These are phyloP conservation scores for Leptinotarsa defecta DNA, from an alignment of 1,140 invertebrate species.

Conservation along the genomic window DNA sequence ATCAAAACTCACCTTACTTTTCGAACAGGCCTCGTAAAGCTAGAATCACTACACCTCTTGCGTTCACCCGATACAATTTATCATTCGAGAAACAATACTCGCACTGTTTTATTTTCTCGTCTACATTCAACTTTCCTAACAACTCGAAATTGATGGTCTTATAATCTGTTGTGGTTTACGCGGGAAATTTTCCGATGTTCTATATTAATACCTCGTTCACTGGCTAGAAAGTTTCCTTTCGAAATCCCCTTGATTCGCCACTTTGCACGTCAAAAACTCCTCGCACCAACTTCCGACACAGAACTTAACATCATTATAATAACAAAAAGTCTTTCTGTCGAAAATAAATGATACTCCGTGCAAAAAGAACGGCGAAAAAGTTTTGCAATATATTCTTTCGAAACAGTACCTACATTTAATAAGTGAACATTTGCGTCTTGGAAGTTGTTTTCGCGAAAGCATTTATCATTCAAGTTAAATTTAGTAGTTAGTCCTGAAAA, in stretches of 20 bases:
- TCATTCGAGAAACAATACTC: background rate
- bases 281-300: background rate
- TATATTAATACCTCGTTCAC: background rate
- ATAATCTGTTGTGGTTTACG: slow-evolving; percentile 6
- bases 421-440: slow-evolving; percentile 24
- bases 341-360: slow-evolving; percentile 17
- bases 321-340: slow-evolving; percentile 10
- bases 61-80: background rate
- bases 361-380: slow-evolving; percentile 22
- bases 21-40: too few species aligned
- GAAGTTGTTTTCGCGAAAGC: slow-evolving; percentile 16
- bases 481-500: slow-evolving; percentile 25
- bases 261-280: slow-evolving; percentile 11
- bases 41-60: background rate
- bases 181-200: background rate
- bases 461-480: slow-evolving; percentile 29
- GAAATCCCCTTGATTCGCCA: background rate
- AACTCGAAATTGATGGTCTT: background rate
- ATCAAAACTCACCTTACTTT: too few species aligned
- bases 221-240: background rate
- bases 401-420: slow-evolving; percentile 28
- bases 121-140: background rate
- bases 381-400: slow-evolving; percentile 26
- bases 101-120: background rate
- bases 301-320: slow-evolving; percentile 15